These are phyloP conservation scores for Platorchestia sp. DNA, from an alignment of 1,140 invertebrate genomes.

Conservation along the genomic window DNA sequence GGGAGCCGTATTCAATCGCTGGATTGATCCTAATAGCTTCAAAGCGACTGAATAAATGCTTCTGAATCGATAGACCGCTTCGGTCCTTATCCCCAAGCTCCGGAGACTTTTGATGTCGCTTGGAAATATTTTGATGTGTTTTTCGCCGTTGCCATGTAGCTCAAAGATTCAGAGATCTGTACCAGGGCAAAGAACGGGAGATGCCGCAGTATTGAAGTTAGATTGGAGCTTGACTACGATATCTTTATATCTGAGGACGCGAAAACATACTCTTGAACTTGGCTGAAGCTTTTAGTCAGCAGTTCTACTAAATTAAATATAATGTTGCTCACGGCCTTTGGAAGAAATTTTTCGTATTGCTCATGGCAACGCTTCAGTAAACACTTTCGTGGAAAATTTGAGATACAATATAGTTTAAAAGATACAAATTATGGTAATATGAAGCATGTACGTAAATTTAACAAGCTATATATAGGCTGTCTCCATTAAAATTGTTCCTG, in stretches of 20 bases:
- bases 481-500: too few relatives aligned
- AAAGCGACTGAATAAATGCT: slow-evolving; percentile 53
- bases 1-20: slow-evolving; percentile 16
- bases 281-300: background rate
- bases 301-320: background rate
- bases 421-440: too few relatives aligned
- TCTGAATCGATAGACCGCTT: slow-evolving; percentile 24
- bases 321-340: background rate
- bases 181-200: background rate
- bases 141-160: slow-evolving; percentile 30
- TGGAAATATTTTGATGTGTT: background rate
- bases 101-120: slow-evolving; percentile 35
- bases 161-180: slow-evolving; percentile 15
- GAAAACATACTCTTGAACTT: slow-evolving; percentile 9
- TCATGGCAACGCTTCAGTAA: background rate
- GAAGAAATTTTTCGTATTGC: background rate
- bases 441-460: too few relatives aligned
- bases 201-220: background rate
- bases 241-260: background rate
- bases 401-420: too few relatives aligned
- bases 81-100: background rate
- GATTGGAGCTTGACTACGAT: background rate
- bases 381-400: background rate
- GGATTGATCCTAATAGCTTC: slow-evolving; percentile 54
- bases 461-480: too few relatives aligned